Evolutionary conservation across 2,113 vertebrate species (phyloP).

Genomic region (Xiphias gladius): DNA sequence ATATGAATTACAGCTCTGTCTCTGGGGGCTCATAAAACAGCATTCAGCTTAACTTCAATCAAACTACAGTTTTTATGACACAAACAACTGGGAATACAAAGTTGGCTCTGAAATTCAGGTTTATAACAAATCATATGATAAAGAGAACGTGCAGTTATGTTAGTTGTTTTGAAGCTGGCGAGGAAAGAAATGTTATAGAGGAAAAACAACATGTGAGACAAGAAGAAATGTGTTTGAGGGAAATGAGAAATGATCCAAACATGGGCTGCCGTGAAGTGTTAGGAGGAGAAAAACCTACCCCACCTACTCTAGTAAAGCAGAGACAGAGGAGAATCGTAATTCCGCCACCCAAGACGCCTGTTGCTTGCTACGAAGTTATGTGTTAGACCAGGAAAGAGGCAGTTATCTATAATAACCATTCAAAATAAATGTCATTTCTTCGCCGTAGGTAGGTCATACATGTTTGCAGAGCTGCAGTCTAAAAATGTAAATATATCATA

Average conservation of each 20-base stretch:
- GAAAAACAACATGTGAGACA: conserved; percentile 5
- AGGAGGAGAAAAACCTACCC: conserved; percentile 31
- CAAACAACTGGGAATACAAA: conserved; percentile 3
- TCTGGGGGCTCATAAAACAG: conserved; percentile 30
- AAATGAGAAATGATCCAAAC: conserved; percentile 40
- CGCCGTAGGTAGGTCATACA: background rate
- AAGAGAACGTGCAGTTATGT: conserved; percentile 40
- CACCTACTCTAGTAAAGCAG: conserved; percentile 30
- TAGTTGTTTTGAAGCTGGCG: conserved; percentile 30
- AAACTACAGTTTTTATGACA: conserved; percentile 14
- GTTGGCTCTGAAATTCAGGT: background rate
- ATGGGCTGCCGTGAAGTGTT: conserved; percentile 45
- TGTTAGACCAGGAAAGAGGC: background rate
- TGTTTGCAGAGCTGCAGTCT: background rate
- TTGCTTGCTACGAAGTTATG: background rate
- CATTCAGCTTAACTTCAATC: conserved; percentile 6
- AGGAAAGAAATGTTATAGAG: conserved; percentile 17
- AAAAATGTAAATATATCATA: background rate
- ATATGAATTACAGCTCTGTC: background rate
- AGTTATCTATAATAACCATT: background rate
- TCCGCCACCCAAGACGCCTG: conserved; percentile 41
- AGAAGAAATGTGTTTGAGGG: conserved; percentile 25
- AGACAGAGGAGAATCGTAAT: conserved; percentile 22
- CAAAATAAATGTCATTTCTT: conserved; percentile 1
- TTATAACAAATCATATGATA: background rate